Conservation (phyloP, 2,113 vertebrate species). For the Uria lomvia region DNA sequence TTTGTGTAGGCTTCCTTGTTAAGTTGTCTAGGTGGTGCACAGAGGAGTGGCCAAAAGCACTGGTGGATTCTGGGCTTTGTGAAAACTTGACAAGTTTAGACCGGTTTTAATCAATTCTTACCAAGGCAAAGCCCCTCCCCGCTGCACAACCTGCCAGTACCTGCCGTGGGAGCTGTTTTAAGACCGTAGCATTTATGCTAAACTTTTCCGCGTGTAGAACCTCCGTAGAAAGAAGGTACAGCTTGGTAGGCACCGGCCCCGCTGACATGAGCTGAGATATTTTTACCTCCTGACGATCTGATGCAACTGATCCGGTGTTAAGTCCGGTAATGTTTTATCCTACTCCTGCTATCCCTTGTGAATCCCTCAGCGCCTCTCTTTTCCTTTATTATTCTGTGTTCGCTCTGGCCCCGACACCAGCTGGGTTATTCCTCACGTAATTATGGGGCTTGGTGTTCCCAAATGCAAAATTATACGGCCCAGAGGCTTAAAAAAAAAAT, state of each 20-base stretch:
- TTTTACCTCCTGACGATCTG: neutral
- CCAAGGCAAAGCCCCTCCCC: neutral
- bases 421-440: neutral
- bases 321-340: neutral
- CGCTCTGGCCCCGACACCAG: neutral
- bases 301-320: neutral
- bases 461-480: neutral
- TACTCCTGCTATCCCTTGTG: neutral
- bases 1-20: neutral
- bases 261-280: neutral
- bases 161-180: neutral
- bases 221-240: neutral
- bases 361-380: neutral
- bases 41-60: neutral
- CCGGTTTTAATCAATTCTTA: neutral
- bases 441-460: neutral
- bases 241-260: neutral
- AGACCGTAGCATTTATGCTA: neutral
- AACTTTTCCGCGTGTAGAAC: neutral
- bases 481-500: neutral
- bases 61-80: neutral
- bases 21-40: no score
- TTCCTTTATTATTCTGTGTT: neutral
- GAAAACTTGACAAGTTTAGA: neutral
- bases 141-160: neutral